Evolutionary conservation across 2,797 vertebrate genomes (phyloP).

Genomic region (Jordanella pulchra): DNA sequence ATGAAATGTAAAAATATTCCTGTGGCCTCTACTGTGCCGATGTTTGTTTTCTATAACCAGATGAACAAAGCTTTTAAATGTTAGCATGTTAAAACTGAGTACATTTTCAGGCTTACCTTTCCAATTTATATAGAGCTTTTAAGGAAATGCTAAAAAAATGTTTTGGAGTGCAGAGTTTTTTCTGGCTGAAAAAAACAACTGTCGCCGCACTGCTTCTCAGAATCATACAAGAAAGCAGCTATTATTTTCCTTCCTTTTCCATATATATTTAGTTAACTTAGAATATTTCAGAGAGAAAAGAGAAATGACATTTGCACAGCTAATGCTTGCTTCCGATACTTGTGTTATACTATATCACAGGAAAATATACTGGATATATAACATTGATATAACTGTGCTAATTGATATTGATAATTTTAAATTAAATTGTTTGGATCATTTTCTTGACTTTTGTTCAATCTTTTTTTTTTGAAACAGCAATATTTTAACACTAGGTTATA

Average conservation of each 20-base stretch:
- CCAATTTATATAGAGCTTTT: not conserved
- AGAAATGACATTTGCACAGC: not conserved
- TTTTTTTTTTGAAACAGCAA: not conserved
- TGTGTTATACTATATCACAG: not conserved
- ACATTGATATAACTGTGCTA: not conserved
- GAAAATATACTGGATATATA: not conserved
- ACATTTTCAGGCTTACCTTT: not conserved
- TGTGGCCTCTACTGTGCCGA: not conserved
- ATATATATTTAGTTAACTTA: not conserved
- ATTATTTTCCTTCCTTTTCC: too few species aligned
- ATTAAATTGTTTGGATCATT: too few species aligned
- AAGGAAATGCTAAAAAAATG: not conserved
- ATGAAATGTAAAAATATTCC: not conserved
- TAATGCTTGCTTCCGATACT: not conserved
- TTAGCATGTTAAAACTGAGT: not conserved
- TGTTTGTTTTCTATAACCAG: not conserved
- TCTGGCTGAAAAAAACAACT: not conserved
- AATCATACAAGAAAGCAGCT: too few species aligned
- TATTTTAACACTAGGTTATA: not conserved
- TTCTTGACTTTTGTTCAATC: not conserved
- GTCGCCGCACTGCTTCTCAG: too few species aligned
- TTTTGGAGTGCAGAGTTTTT: not conserved
- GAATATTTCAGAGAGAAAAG: not conserved
- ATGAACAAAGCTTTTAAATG: not conserved
- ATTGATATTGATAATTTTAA: not conserved